Evolutionary conservation across 2,113 vertebrate genomes (phyloP).

Genomic region (Callipepla californica): DNA sequence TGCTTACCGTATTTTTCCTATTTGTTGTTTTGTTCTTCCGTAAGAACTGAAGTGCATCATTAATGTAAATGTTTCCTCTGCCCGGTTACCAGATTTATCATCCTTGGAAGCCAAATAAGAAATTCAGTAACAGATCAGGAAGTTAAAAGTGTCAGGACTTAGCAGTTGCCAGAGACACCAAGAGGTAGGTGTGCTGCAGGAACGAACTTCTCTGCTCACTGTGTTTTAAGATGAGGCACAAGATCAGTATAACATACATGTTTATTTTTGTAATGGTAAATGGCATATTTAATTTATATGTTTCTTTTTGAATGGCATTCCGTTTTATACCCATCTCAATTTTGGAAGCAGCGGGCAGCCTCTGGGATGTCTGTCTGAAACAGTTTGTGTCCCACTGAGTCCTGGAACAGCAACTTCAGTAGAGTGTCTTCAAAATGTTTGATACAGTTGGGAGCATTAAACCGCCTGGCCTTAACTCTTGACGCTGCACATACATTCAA

Average conservation of each 20-base stretch:
- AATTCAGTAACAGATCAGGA: background rate
- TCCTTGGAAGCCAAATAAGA: background rate
- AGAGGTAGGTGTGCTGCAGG: background rate
- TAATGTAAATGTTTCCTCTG: background rate
- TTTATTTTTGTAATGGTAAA: background rate
- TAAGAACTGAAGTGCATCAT: background rate
- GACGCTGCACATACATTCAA: background rate
- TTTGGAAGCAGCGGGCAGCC: background rate
- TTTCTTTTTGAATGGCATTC: background rate
- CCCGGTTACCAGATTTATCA: slow-evolving; percentile 4
- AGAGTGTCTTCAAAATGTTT: background rate
- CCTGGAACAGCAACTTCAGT: background rate
- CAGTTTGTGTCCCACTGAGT: background rate
- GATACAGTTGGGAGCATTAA: background rate
- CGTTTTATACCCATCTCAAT: background rate
- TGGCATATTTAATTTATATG: rapidly evolving
- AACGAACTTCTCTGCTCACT: background rate
- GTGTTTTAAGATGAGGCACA: background rate
- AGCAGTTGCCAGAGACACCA: background rate
- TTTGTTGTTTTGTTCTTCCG: background rate
- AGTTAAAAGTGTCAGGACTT: background rate
- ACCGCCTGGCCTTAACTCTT: background rate
- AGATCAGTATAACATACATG: background rate
- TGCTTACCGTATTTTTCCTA: background rate
- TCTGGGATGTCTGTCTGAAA: background rate